These are phyloP conservation scores for Hiodon alosoides DNA, from an alignment of 2,113 vertebrate genomes.

Conservation along the genomic window DNA sequence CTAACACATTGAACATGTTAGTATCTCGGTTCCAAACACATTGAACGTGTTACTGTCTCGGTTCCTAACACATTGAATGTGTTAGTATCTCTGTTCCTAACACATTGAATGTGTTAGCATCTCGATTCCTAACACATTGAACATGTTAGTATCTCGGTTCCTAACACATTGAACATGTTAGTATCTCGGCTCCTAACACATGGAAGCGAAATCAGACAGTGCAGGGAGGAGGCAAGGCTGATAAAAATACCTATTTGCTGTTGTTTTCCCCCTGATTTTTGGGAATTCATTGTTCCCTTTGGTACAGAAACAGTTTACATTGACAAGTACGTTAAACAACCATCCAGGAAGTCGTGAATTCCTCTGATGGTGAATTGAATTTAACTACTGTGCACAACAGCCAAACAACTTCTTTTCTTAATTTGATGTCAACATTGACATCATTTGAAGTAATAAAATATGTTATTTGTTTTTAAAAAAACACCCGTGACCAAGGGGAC, in stretches of 20 bases:
- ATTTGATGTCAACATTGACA: neutral
- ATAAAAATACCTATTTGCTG: neutral
- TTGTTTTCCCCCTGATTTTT: neutral
- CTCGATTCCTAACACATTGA: too few species aligned
- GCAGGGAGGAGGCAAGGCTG: neutral
- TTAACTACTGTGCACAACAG: neutral
- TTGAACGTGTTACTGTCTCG: too few species aligned
- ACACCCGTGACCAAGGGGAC: too few species aligned
- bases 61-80: too few species aligned
- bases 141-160: too few species aligned
- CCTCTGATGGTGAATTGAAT: neutral
- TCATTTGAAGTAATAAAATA: neutral
- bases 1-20: too few species aligned
- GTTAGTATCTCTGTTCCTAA: too few species aligned
- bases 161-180: too few species aligned
- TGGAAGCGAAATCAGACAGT: neutral
- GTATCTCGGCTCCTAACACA: neutral
- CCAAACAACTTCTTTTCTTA: neutral
- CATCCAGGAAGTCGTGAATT: neutral
- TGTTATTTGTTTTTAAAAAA: too few species aligned
- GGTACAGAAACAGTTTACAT: neutral
- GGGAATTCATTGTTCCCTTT: neutral
- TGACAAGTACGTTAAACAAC: neutral
- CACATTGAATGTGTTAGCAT: too few species aligned
- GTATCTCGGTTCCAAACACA: too few species aligned